A percentile compares a stretch with the other conserved stretches of the same genome.
These are phyloP conservation scores for Drosophila koepferae DNA, from an alignment of 2,888 invertebrate genomes.

Conservation along the genomic window DNA sequence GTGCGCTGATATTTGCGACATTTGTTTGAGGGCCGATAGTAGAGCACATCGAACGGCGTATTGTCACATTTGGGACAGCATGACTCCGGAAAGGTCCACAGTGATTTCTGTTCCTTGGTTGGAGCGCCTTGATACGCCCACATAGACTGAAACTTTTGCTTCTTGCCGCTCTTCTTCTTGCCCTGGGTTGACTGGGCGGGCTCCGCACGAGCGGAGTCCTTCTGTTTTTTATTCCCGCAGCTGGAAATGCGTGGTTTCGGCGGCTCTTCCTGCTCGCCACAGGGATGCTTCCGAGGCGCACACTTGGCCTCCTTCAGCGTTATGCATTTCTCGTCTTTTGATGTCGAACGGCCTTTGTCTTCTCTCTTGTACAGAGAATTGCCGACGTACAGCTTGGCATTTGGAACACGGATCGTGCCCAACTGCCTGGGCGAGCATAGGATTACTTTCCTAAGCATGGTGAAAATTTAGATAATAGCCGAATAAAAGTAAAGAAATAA, in stretches of 20 bases:
- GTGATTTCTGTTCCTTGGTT: accelerated
- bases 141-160: conserved; percentile 38
- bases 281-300: conserved; percentile 18
- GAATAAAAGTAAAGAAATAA: conserved; percentile 2
- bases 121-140: conserved; percentile 27
- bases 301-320: not conserved
- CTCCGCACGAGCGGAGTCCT: not conserved
- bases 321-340: not conserved
- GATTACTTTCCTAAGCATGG: conserved; percentile 20
- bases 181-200: accelerated
- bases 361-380: not conserved
- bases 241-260: not conserved
- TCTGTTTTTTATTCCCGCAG: not conserved
- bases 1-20: conserved; percentile 56
- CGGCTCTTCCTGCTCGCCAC: conserved; percentile 22
- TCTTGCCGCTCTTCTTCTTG: not conserved
- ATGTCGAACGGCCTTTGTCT: accelerated
- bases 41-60: conserved; percentile 58
- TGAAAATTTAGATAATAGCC: not conserved
- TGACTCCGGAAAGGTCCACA: conserved; percentile 32
- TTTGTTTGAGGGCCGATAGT: conserved; percentile 58
- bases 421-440: not conserved
- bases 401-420: not conserved
- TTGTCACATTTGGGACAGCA: conserved; percentile 44
- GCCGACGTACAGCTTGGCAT: not conserved